Conservation (phyloP, 37 sponge, comb jelly and placozoan genomes). For the Trichoplax adhaerens region DNA sequence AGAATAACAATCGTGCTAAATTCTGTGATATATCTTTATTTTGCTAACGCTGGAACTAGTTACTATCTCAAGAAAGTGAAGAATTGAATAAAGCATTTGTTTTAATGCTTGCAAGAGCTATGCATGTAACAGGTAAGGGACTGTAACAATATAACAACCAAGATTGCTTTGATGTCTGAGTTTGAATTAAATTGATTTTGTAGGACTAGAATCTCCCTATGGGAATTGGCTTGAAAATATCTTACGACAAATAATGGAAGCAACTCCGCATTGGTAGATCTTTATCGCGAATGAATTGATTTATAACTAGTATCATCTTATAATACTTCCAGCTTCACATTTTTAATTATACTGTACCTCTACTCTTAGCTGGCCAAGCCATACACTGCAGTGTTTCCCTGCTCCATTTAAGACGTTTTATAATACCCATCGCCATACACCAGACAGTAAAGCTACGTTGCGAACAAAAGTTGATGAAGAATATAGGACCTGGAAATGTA, state of each 20-base stretch:
- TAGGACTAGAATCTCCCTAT: conserved; percentile 23
- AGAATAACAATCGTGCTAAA: too few relatives aligned
- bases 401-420: conserved; percentile 16
- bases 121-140: conserved; percentile 49
- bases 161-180: neutral
- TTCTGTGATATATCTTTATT: too few relatives aligned
- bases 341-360: neutral
- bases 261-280: conserved; percentile 36
- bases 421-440: neutral
- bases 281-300: neutral
- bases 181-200: neutral
- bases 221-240: conserved; percentile 46
- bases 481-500: conserved; percentile 15
- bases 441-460: conserved; percentile 7
- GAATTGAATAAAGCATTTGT: conserved; percentile 62
- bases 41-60: too few relatives aligned
- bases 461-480: conserved; percentile 45
- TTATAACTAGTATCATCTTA: neutral
- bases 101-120: conserved; percentile 42
- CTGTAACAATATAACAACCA: neutral
- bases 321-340: neutral
- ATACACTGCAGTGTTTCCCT: conserved; percentile 29
- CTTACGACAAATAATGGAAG: conserved; percentile 24
- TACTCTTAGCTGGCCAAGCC: conserved; percentile 35
- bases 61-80: conserved; percentile 29